phyloP scores from a whole-genome alignment of 2,888 invertebrate species.

The Caenorhabditis panamensis region DNA sequence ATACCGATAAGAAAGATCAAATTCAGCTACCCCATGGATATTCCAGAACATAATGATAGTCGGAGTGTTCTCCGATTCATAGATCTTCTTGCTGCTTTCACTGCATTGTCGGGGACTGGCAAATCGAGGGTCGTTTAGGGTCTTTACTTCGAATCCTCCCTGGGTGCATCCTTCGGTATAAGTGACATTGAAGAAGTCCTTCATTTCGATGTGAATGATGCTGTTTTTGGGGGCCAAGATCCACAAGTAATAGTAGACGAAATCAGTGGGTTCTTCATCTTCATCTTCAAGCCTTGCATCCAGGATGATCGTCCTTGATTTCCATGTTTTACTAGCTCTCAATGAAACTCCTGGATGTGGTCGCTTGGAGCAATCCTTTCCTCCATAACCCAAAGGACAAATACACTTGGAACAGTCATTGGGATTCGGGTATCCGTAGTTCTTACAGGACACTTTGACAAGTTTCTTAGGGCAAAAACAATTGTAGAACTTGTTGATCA shows the following conservation, averaged over 20 bases:
- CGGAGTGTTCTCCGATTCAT: conserved; percentile 16
- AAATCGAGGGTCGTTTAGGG: background rate
- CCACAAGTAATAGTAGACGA: conserved; percentile 27
- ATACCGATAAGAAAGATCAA: conserved; percentile 21
- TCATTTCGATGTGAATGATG: background rate
- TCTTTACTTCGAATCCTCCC: conserved; percentile 20
- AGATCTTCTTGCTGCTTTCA: background rate
- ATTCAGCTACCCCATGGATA: conserved; percentile 6
- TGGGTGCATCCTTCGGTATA: background rate
- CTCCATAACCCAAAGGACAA: conserved; percentile 41
- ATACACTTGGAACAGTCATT: conserved; percentile 36
- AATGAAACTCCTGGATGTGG: conserved; percentile 13
- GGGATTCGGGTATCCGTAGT: conserved; percentile 35
- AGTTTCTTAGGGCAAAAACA: conserved; percentile 9
- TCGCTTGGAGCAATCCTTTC: conserved; percentile 17
- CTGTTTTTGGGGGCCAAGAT: conserved; percentile 14
- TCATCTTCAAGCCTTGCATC: conserved; percentile 2
- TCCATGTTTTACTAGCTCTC: conserved; percentile 1
- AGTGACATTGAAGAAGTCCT: background rate
- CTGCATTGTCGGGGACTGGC: conserved; percentile 37
- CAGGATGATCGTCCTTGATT: background rate
- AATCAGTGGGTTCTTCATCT: conserved; percentile 11
- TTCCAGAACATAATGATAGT: conserved; percentile 36
- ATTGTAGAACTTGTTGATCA: conserved; percentile 43
- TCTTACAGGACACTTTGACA: background rate